Evolutionary conservation across 2,113 vertebrate species (phyloP), one percentile per base, ranked within the genome.

Genomic region (Nematolebias whitei): DNA sequence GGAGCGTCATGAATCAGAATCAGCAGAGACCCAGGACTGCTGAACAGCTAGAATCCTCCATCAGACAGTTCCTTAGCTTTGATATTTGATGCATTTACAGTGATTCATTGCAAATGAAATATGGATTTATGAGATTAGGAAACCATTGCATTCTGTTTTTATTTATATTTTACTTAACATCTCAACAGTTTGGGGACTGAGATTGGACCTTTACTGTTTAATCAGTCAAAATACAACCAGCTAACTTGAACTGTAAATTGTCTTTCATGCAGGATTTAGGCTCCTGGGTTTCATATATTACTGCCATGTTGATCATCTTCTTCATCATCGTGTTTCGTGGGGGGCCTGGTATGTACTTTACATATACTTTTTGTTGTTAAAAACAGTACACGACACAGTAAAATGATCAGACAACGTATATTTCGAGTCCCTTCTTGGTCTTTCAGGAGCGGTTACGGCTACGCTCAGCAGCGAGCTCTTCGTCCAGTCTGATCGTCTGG

Each of bases 311-410:
- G 22, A 84, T 95, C 68, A 87, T 94, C 78, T 65, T 93, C 75
- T 93, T 92, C 74, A 76, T 92, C 32, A 73, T 94, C 80, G 91
- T 74, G 78, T 94, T 85, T 67, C 76, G 82, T 4, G 86, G 90
- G 86, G 94, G 95, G 22, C 94, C 94, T 83, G 90, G 95, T 96
- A 83, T 76, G 90, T 59, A 8, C 43, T 24, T 14, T 23, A 53
- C 13, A 32, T 11, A 18, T 54, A 24, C 32, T 29, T 29, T 29
- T 29, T 29, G 3, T 29, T 29, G 26, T 29, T 29, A 3, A 29
- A 7, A 29, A 29, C 3, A 29, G n/a, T n/a, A n/a, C n/a, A n/a
- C n/a, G 9, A 35, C 10, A 10, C 32, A 35, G 32, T 5, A 9
- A 16, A 5, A 41, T 19, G 39, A 75, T 29, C 7, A 29, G 26